A percentile compares a stretch with the other conserved stretches of the same genome.
These are phyloP conservation scores for Cossypha heuglini DNA, from an alignment of 2,797 vertebrate genomes.

Conservation along the genomic window DNA sequence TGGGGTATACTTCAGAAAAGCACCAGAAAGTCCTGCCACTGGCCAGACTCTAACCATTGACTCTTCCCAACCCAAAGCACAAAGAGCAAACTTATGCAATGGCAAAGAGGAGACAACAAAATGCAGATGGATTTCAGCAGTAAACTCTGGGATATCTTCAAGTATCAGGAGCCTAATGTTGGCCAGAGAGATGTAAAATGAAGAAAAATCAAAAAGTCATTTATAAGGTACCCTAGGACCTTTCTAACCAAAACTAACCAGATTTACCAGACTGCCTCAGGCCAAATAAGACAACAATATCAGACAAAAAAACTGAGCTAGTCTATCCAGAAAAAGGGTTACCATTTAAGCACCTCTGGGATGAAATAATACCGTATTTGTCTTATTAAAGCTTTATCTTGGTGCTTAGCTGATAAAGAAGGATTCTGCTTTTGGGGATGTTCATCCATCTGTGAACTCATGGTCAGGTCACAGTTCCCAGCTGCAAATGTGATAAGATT, in stretches of 20 bases:
- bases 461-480: background rate
- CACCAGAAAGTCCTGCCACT: background rate
- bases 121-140: background rate
- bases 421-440: background rate
- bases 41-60: background rate
- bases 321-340: background rate
- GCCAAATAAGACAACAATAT: background rate
- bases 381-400: background rate
- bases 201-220: background rate
- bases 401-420: background rate
- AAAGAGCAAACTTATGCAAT: background rate
- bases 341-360: background rate
- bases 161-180: background rate
- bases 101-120: rapidly evolving
- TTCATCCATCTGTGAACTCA: background rate
- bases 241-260: background rate
- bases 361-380: background rate
- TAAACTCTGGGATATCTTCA: background rate
- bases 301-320: background rate
- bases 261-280: background rate
- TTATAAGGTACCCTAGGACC: background rate
- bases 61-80: background rate
- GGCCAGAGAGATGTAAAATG: background rate
- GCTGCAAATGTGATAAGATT: rapidly evolving
- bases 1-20: background rate